phyloP scores from a whole-genome alignment of 2,888 invertebrate genomes.

The Rhimphoctona megacephalus region DNA sequence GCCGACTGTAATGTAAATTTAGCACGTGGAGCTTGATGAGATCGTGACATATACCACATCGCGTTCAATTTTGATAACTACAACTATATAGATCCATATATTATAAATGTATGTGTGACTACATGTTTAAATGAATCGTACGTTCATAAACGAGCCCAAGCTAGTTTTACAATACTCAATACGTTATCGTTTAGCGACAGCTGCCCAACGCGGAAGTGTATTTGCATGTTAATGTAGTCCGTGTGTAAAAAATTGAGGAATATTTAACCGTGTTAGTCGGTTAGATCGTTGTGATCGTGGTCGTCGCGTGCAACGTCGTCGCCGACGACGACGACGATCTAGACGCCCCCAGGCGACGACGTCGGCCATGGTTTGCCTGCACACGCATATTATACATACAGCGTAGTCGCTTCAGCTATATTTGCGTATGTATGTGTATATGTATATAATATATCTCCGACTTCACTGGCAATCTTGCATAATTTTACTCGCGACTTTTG shows the following conservation, averaged over 20 bases:
- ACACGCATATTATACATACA: conserved; percentile 25
- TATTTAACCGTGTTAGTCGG: conserved; percentile 22
- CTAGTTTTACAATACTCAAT: conserved; percentile 49
- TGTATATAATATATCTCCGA: conserved; percentile 34
- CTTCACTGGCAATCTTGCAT: conserved; percentile 53
- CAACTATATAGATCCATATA: not conserved
- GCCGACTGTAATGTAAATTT: conserved; percentile 16
- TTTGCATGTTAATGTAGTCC: not conserved
- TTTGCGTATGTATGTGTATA: conserved; percentile 5
- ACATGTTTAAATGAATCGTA: not conserved
- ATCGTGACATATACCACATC: conserved; percentile 42
- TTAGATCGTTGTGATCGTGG: conserved; percentile 33
- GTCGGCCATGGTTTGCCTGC: conserved; percentile 41
- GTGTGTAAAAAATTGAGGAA: conserved; percentile 8
- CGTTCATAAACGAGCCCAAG: not conserved
- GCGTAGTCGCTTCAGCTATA: conserved; percentile 4
- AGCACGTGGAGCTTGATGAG: conserved; percentile 28
- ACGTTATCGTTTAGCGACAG: conserved; percentile 59
- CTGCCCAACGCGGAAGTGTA: conserved; percentile 59
- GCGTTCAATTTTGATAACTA: conserved; percentile 37
- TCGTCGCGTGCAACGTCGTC: conserved; percentile 54
- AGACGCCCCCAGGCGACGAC: conserved; percentile 51
- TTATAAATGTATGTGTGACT: not conserved
- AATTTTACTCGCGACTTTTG: conserved; percentile 48
- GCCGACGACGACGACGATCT: conserved; percentile 44